These are phyloP conservation scores for Rallus limicola DNA, from an alignment of 2,113 vertebrate genomes.

Conservation along the genomic window DNA sequence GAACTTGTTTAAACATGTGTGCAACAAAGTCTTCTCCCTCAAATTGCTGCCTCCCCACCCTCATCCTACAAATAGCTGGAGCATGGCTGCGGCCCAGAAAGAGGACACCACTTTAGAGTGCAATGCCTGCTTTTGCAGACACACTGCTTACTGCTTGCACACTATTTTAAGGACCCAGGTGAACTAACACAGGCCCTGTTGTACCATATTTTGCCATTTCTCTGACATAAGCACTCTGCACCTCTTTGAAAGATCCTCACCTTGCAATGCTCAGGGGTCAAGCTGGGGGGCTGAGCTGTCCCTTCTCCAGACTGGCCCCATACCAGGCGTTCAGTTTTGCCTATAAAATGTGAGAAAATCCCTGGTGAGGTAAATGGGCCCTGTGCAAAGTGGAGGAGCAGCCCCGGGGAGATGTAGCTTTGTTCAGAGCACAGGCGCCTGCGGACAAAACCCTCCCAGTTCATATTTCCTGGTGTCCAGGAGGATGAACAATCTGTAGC, in stretches of 20 bases:
- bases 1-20: background rate
- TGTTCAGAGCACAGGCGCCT: slow-evolving; percentile 41
- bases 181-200: background rate
- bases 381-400: slow-evolving; percentile 4
- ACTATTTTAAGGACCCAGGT: background rate
- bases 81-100: background rate
- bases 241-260: background rate
- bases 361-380: background rate
- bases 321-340: background rate
- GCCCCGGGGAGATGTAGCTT: background rate
- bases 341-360: background rate
- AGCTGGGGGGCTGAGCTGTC: background rate
- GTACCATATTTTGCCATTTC: background rate
- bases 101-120: background rate
- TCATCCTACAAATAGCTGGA: background rate
- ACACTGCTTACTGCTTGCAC: background rate
- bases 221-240: background rate
- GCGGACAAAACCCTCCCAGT: background rate
- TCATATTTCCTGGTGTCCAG: slow-evolving; percentile 24
- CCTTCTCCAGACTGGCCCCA: background rate
- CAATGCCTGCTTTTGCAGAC: background rate
- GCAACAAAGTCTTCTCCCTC: background rate
- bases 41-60: background rate
- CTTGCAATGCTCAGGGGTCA: background rate
- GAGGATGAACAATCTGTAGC: background rate